A percentile compares a stretch with the other conserved stretches of the same genome.
Conservation (phyloP, 2,113 vertebrate species). For the Calidris pygmaea region DNA sequence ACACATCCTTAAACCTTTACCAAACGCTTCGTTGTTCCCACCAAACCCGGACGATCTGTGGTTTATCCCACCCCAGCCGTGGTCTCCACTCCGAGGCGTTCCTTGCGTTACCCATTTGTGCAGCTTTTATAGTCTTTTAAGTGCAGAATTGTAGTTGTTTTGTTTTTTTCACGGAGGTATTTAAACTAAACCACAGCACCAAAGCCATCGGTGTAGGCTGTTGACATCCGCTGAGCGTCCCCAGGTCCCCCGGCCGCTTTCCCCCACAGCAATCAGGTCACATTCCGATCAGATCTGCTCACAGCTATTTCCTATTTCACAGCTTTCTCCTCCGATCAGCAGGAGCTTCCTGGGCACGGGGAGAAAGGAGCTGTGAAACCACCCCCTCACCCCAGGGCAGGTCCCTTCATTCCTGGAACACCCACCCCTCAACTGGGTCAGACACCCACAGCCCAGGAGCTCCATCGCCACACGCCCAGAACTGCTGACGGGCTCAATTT, state of each 20-base stretch:
- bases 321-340: not conserved
- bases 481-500: not conserved
- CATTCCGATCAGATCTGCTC: not conserved
- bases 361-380: not conserved
- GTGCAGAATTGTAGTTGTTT: rapidly evolving
- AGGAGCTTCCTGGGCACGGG: not conserved
- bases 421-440: no score
- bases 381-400: not conserved
- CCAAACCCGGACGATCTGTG: not conserved
- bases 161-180: not conserved
- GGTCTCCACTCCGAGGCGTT: rapidly evolving
- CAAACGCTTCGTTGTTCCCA: rapidly evolving
- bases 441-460: not conserved
- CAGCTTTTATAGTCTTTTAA: not conserved
- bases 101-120: rapidly evolving
- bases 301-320: no score
- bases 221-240: rapidly evolving
- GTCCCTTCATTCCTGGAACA: not conserved
- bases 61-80: not conserved
- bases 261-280: no score
- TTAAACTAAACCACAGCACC: not conserved
- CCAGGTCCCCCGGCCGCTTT: not conserved
- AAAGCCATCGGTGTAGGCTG: rapidly evolving
- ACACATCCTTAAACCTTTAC: rapidly evolving
- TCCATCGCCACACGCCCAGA: not conserved